Conservation (phyloP, 2,797 vertebrate species). For the Hephaestus fuliginosus region DNA sequence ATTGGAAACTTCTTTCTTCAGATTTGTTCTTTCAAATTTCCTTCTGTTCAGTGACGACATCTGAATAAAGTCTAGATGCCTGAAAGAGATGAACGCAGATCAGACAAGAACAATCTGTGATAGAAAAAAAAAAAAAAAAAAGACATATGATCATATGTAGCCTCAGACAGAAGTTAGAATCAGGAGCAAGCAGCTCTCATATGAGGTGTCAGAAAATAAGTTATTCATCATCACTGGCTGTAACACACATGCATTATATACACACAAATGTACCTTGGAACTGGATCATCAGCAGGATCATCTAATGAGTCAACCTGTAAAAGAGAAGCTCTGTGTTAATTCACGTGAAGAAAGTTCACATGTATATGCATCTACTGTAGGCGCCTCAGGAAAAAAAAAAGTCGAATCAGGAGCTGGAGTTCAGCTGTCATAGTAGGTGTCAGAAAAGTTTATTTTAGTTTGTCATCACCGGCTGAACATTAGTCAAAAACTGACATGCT, state of each 20-base stretch:
- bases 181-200: conserved; percentile 61
- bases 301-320: conserved; percentile 1
- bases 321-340: not conserved
- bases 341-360: not conserved
- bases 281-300: not conserved
- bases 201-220: conserved; percentile 65
- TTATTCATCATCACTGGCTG: conserved; percentile 35
- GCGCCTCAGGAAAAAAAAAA: conserved; percentile 62
- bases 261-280: not conserved
- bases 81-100: conserved; percentile 26
- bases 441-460: conserved; percentile 75
- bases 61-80: not conserved
- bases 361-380: fast-evolving
- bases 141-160: not conserved
- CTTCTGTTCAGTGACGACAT: not conserved
- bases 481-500: fast-evolving
- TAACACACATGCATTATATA: not conserved
- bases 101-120: not conserved
- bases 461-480: conserved; percentile 67
- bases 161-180: conserved; percentile 55
- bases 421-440: conserved; percentile 81
- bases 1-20: not conserved
- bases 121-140: too few relatives aligned
- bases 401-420: conserved; percentile 67
- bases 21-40: too few relatives aligned